Evolutionary conservation across 1,140 invertebrate genomes (phyloP).

Genomic region (Brachionus angularis): DNA sequence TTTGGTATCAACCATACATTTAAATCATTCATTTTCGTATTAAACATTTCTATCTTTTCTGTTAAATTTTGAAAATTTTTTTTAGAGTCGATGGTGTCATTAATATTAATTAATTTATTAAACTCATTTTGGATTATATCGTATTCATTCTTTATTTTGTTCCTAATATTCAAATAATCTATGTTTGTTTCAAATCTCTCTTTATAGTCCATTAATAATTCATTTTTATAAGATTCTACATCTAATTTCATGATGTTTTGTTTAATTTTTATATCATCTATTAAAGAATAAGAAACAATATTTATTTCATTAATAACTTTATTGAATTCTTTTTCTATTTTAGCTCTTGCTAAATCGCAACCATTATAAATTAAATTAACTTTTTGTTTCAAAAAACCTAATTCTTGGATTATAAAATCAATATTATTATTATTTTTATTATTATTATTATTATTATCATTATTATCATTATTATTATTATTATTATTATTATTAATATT

Average conservation of each 20-base stretch:
- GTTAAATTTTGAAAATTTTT: not conserved
- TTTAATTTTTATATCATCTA: not conserved
- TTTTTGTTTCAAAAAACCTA: too few relatives aligned
- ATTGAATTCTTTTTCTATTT: not conserved
- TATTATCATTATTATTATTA: too few relatives aligned
- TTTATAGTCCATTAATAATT: not conserved
- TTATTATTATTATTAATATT: too few relatives aligned
- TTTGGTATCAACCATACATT: not conserved
- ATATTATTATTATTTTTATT: too few relatives aligned
- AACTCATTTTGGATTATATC: not conserved
- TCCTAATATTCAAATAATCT: not conserved
- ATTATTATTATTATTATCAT: too few relatives aligned
- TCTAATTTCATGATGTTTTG: not conserved
- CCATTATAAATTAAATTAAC: slow-evolving; percentile 4
- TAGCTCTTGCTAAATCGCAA: not conserved
- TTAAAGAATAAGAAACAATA: not conserved
- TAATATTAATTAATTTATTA: not conserved
- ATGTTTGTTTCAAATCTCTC: not conserved
- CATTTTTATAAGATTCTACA: slow-evolving; percentile 27
- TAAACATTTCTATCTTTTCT: not conserved
- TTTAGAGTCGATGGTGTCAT: not conserved
- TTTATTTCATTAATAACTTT: not conserved
- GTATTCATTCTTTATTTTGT: not conserved
- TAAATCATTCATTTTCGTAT: not conserved
- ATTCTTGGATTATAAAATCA: too few relatives aligned